These are phyloP conservation scores for Xenus cinereus DNA, from an alignment of 2,113 vertebrate species.

Conservation along the genomic window DNA sequence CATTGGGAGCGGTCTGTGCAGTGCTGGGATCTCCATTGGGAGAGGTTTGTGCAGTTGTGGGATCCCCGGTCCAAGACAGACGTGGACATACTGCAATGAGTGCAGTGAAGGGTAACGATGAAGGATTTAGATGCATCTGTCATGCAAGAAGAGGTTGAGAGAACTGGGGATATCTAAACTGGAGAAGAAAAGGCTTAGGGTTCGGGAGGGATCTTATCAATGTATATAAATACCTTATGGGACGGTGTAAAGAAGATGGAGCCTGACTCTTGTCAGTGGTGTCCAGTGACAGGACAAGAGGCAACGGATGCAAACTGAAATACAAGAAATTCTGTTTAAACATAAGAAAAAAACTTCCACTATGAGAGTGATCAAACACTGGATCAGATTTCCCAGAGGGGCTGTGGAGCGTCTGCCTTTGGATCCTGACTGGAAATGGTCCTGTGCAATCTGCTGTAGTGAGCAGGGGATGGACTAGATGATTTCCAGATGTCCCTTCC, in stretches of 20 bases:
- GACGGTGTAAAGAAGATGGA: background rate
- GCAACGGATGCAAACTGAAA: background rate
- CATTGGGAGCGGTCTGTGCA: rapidly evolving
- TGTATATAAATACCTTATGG: background rate
- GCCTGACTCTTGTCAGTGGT: background rate
- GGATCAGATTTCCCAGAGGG: background rate
- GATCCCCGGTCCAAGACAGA: background rate
- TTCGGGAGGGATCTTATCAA: background rate
- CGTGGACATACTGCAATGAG: background rate
- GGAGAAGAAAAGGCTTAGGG: background rate
- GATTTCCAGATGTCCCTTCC: background rate
- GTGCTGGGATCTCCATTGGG: background rate
- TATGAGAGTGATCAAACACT: background rate
- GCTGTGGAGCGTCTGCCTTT: background rate
- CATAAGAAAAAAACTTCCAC: background rate
- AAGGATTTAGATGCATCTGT: background rate
- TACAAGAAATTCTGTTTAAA: background rate
- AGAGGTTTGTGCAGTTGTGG: background rate
- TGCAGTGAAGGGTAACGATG: background rate
- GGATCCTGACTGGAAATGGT: background rate
- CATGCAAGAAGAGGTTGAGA: background rate
- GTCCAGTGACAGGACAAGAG: background rate
- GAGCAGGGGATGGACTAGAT: background rate
- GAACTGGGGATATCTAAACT: background rate
- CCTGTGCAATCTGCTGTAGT: background rate